Evolutionary conservation across 1,140 invertebrate genomes (phyloP), one percentile per base, ranked within the genome.

Genomic region (Neodiprion fabricii): DNA sequence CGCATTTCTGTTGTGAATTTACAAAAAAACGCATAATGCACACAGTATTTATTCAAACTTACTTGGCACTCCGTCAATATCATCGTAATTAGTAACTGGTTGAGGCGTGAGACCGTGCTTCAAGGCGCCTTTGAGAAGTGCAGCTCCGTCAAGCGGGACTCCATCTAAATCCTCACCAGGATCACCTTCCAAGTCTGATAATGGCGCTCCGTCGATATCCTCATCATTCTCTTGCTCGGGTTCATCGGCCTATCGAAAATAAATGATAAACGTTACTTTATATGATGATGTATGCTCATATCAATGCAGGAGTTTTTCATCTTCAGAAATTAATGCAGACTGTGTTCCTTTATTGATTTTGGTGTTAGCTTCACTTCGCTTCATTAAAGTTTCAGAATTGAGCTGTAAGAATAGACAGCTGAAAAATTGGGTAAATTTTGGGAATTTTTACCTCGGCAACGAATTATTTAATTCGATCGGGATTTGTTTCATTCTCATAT

Each of bases 91-190:
- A 17, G 86, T 84, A 53, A 75, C 79, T n/a, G 85, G 70, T 68
- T 88, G 87, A 23, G 89, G 86, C 17, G 87, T 84, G 14, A 90
- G 75, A 48, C 89, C 87, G 50, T 88, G 87, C 80, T 91, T 92
- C 85, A 92, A 88, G 71, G 90, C 93, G 81, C 90, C 91, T 89
- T 94, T 94, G 0, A 95, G 87, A 74, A 96, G 87, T 48, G 94
- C 93, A 61, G 94, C 95, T 21, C 95, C 95, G 86, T 96, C 95
- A 28, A 97, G 89, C 9, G 96, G 96, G 69, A 93, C 89, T n/a
- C 94, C 93, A 84, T 96, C 94, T 17, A 95, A 85, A 85, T 95
- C 94, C 76, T 94, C 93, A 12, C 75, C 68, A 71, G 82, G 77
- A 78, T 94, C 93, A 48, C 91, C 91, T 81, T 92, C 90, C 75